phyloP scores from a whole-genome alignment of 37 sponge, comb jelly and placozoan genomes.

The Oopsacas minuta region DNA sequence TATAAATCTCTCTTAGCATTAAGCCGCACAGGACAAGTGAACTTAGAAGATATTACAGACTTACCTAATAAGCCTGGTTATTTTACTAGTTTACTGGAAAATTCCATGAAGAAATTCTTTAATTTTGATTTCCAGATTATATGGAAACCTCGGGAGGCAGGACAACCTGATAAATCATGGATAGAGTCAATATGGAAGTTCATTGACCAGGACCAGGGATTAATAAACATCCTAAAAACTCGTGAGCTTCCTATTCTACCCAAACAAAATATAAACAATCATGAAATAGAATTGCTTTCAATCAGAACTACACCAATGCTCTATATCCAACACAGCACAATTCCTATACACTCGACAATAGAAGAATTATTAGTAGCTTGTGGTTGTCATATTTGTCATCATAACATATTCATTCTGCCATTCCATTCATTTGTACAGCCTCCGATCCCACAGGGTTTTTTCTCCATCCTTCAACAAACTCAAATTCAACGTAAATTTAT shows the following conservation, averaged over 20 bases:
- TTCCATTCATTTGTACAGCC: background rate
- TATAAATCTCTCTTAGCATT: background rate
- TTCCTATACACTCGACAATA: background rate
- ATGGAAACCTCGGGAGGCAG: background rate
- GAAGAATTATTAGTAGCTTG: background rate
- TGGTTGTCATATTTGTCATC: slow-evolving; percentile 15
- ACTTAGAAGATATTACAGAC: background rate
- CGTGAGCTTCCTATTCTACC: background rate
- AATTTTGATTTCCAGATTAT: background rate
- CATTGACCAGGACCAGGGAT: background rate
- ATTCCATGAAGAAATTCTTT: background rate
- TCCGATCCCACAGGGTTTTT: background rate
- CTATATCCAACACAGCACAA: background rate
- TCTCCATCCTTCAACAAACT: background rate
- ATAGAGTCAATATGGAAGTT: background rate
- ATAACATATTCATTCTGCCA: background rate
- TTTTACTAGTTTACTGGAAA: background rate
- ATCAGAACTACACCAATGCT: background rate
- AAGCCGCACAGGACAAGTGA: background rate
- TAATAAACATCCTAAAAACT: background rate
- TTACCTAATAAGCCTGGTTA: background rate
- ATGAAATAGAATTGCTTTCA: background rate
- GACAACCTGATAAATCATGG: background rate
- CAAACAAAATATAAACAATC: background rate
- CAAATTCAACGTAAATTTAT: background rate